phyloP scores from a whole-genome alignment of 2,797 vertebrate genomes.

The Phoeniculus purpureus region DNA sequence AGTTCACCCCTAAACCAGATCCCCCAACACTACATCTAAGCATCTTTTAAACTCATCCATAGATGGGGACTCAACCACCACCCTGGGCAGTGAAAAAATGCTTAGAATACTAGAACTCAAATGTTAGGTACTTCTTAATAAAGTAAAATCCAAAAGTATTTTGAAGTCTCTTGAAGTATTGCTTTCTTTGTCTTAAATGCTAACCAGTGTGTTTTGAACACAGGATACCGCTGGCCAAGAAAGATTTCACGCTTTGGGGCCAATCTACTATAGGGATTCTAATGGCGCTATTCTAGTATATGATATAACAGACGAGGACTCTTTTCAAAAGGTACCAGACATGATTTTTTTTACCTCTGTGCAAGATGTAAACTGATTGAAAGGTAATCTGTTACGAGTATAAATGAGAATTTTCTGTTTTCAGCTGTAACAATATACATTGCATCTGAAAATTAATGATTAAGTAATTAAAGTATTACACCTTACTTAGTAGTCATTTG shows the following conservation, averaged over 20 bases:
- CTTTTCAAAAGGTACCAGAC: constrained; percentile 92
- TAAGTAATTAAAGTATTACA: neutral
- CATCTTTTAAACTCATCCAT: too few relatives aligned
- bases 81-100: neutral
- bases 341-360: neutral
- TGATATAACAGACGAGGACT: constrained; percentile 98
- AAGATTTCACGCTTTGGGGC: constrained; percentile 95
- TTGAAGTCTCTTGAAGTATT: neutral
- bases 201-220: constrained; percentile 58
- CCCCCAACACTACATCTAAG: too few relatives aligned
- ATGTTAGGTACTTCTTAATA: neutral
- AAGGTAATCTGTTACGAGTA: neutral
- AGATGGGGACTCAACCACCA: too few relatives aligned
- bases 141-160: neutral
- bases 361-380: neutral
- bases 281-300: constrained; percentile 98
- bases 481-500: neutral
- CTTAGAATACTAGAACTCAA: neutral
- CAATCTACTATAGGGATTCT: constrained; percentile 99
- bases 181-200: neutral
- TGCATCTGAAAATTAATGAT: neutral
- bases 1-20: too few relatives aligned
- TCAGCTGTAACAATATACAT: neutral
- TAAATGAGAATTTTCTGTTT: neutral
- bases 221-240: constrained; percentile 99